phyloP scores from a whole-genome alignment of 92 coral and sea anemone species.

The Nematostella vectensis region DNA sequence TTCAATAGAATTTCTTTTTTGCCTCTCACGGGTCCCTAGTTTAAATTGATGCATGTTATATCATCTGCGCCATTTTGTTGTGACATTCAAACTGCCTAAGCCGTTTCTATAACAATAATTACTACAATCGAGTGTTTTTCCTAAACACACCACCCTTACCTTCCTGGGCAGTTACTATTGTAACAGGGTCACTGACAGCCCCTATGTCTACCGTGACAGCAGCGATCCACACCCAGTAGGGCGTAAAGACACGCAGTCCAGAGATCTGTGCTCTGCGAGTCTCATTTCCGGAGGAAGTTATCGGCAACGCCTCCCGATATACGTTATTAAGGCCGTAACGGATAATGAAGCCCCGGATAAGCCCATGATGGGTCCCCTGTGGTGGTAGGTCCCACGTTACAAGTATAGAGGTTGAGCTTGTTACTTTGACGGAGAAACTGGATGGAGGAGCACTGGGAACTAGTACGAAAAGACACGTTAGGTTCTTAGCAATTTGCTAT shows the following conservation, averaged over 20 bases:
- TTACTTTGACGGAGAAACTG: neutral
- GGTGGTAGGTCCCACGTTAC: slow-evolving; percentile 3
- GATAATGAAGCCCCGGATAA: neutral
- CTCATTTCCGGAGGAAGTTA: neutral
- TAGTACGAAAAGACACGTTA: neutral
- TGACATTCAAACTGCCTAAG: too few relatives aligned
- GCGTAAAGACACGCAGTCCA: neutral
- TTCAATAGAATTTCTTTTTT: too few relatives aligned
- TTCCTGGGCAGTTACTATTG: neutral
- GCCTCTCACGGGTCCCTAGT: too few relatives aligned
- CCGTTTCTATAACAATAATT: too few relatives aligned
- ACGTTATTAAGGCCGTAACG: neutral
- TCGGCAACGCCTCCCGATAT: neutral
- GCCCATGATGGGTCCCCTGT: slow-evolving; percentile 2
- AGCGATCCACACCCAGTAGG: neutral
- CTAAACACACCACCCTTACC: too few relatives aligned
- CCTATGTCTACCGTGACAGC: neutral
- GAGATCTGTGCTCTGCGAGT: neutral
- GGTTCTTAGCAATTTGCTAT: neutral
- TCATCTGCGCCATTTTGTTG: too few relatives aligned
- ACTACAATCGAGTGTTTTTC: too few relatives aligned
- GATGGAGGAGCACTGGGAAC: slow-evolving; percentile 3
- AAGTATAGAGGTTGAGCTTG: neutral
- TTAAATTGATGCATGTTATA: too few relatives aligned
- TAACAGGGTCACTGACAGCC: neutral